These are phyloP conservation scores for Pachliopta kotzebuea DNA, from an alignment of 2,888 invertebrate species.

Conservation along the genomic window DNA sequence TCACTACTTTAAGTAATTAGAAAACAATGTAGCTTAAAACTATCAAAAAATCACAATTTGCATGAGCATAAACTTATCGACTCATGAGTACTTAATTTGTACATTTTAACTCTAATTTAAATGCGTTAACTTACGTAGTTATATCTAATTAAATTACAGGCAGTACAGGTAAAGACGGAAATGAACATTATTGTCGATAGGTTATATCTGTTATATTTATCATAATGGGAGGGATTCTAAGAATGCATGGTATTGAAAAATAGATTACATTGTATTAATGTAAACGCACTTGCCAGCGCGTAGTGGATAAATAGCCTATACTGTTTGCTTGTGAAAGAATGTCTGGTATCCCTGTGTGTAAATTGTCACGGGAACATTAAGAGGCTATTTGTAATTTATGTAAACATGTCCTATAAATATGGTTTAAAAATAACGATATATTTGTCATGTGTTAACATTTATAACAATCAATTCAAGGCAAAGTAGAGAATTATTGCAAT, in stretches of 20 bases:
- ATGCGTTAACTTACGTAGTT: constrained; percentile 62
- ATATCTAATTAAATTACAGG: constrained; percentile 39
- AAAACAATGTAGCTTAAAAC: constrained; percentile 32
- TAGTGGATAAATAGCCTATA: too few species aligned
- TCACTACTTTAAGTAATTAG: constrained; percentile 29
- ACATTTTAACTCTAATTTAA: constrained; percentile 69
- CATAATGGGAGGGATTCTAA: constrained; percentile 42
- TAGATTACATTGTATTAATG: constrained; percentile 1
- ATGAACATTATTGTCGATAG: constrained; percentile 43
- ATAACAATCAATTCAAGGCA: background rate
- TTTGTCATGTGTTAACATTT: background rate
- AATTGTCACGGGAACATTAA: too few species aligned
- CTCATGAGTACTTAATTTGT: constrained; percentile 72
- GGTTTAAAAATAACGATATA: constrained; percentile 7
- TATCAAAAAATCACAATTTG: constrained; percentile 61
- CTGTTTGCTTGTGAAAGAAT: too few species aligned
- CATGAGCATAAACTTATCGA: constrained; percentile 54
- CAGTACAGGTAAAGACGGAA: constrained; percentile 36
- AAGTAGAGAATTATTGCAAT: background rate
- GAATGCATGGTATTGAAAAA: constrained; percentile 19
- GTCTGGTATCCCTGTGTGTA: too few species aligned
- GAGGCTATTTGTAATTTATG: background rate
- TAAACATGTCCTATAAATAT: constrained; percentile 8
- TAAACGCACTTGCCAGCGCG: background rate
- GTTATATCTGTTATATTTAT: constrained; percentile 31